phyloP scores from a whole-genome alignment of 2,888 invertebrate genomes.

The Ichneumoninae sp. region DNA sequence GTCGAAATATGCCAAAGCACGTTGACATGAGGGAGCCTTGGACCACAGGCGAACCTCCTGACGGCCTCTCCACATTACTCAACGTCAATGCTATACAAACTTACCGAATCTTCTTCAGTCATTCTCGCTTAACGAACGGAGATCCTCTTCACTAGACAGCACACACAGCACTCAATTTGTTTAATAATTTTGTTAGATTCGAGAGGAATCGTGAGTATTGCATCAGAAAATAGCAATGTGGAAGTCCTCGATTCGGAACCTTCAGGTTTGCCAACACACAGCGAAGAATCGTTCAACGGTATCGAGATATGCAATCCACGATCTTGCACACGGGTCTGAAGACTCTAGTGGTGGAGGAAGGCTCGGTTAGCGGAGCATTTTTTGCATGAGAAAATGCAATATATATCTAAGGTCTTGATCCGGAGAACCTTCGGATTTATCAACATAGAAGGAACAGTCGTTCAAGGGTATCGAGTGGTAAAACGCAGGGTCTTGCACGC shows the following conservation, averaged over 20 bases:
- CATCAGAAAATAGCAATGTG: slow-evolving; percentile 67
- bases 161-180: slow-evolving; percentile 46
- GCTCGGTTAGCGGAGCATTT: too few relatives aligned
- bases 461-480: too few relatives aligned
- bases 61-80: slow-evolving; percentile 14
- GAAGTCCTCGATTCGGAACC: slow-evolving; percentile 60
- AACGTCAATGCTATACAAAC: slow-evolving; percentile 67
- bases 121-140: slow-evolving; percentile 76
- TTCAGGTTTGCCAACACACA: slow-evolving; percentile 42
- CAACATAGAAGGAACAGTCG: not conserved
- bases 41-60: slow-evolving; percentile 25
- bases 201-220: slow-evolving; percentile 54
- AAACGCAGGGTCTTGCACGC: not conserved
- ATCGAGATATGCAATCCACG: not conserved
- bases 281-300: not conserved
- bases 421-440: too few relatives aligned
- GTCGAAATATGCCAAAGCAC: slow-evolving; percentile 54
- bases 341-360: not conserved
- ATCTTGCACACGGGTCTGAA: not conserved
- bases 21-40: slow-evolving; percentile 59
- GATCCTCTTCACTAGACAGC: slow-evolving; percentile 43
- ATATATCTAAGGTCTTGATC: too few relatives aligned
- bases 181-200: slow-evolving; percentile 47
- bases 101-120: slow-evolving; percentile 86
- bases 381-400: too few relatives aligned